phyloP scores from a whole-genome alignment of 2,888 invertebrate species.

The Chloroclysta siterata region DNA sequence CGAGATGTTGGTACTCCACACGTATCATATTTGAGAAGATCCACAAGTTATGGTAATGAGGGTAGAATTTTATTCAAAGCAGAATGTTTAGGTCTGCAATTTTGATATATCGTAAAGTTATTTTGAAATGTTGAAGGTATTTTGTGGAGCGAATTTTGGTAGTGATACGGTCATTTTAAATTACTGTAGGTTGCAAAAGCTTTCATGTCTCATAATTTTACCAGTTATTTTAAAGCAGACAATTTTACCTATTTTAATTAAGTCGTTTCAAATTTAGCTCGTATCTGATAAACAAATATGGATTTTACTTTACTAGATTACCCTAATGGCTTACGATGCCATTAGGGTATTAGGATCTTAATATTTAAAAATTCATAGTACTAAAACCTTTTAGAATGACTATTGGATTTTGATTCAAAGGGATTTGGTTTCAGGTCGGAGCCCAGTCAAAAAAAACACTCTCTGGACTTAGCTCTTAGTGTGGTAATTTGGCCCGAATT shows the following conservation, averaged over 20 bases:
- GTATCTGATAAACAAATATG: background rate
- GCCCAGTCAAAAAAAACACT: background rate
- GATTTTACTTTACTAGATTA: background rate
- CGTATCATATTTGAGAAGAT: slow-evolving; percentile 26
- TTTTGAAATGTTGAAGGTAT: slow-evolving; percentile 19
- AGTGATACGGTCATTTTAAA: background rate
- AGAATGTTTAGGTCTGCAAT: slow-evolving; percentile 21
- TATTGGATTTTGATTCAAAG: background rate
- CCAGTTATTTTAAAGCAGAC: too few species aligned
- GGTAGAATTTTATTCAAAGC: slow-evolving; percentile 29
- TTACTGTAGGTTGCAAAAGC: background rate
- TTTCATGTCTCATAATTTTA: too few species aligned
- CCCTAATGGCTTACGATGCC: background rate
- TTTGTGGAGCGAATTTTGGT: slow-evolving; percentile 6
- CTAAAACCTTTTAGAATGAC: background rate
- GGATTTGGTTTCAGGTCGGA: background rate
- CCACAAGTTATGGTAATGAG: slow-evolving; percentile 28
- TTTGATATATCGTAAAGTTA: slow-evolving; percentile 18
- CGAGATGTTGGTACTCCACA: slow-evolving; percentile 21
- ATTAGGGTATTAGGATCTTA: background rate
- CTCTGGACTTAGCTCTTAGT: background rate
- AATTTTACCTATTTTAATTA: background rate
- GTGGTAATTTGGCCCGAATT: background rate
- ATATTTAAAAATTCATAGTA: background rate
- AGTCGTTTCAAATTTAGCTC: background rate